Conservation (phyloP, 2,113 vertebrate genomes). For the Cathartes aura region DNA sequence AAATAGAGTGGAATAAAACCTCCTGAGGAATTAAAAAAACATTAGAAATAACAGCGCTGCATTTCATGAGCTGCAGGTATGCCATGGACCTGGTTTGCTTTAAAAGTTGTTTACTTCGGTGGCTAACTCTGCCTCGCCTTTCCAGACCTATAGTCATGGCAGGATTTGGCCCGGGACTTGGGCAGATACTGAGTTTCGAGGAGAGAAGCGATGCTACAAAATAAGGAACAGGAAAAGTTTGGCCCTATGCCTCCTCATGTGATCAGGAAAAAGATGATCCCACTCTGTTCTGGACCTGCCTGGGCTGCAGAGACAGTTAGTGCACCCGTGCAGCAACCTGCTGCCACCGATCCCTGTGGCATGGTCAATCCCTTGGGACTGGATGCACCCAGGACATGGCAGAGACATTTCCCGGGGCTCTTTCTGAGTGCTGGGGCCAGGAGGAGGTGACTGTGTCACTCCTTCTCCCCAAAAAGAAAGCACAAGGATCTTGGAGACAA, state of each 20-base stretch:
- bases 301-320: not conserved
- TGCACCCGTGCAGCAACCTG: not conserved
- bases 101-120: not conserved
- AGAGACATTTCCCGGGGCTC: not conserved
- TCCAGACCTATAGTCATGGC: not conserved
- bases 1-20: constrained; percentile 7
- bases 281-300: not conserved
- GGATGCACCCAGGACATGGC: not conserved
- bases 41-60: not conserved
- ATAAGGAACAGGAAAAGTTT: not conserved
- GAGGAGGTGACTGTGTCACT: not conserved
- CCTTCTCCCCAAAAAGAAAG: not conserved
- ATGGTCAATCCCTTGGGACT: not conserved
- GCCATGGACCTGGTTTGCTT: not conserved
- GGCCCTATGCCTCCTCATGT: not conserved
- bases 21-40: not conserved
- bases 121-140: not conserved
- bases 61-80: not conserved
- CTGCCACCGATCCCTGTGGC: not conserved
- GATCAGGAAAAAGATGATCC: not conserved
- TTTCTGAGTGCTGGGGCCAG: not conserved
- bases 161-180: not conserved
- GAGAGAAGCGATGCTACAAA: not conserved
- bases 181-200: not conserved
- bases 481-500: not conserved